These are phyloP conservation scores for Poeciliopsis presidionis DNA, from an alignment of 2,797 vertebrate genomes.

Conservation along the genomic window DNA sequence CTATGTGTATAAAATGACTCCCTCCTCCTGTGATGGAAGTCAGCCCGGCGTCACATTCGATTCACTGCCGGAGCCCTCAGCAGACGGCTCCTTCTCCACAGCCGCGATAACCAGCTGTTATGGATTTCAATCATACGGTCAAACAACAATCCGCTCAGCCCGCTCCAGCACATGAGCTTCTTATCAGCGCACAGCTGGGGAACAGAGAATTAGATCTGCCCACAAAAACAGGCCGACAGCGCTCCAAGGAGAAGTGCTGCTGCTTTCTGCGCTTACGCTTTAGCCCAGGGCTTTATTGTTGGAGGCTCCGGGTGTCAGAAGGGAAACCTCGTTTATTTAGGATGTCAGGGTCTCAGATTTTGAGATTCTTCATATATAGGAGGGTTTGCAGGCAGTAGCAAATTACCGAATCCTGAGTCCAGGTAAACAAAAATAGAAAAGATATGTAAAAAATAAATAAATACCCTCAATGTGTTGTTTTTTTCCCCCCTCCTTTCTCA, in stretches of 20 bases:
- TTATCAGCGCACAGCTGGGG: slow-evolving; percentile 63
- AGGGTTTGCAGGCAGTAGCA: neutral
- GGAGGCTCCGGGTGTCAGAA: neutral
- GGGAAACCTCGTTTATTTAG: neutral
- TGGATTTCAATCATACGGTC: slow-evolving; percentile 51
- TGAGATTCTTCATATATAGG: neutral
- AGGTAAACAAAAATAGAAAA: neutral
- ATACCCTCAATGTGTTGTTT: neutral
- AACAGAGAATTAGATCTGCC: slow-evolving; percentile 51
- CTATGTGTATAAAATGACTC: neutral
- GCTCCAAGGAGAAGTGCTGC: slow-evolving; percentile 40
- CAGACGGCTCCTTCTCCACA: slow-evolving; percentile 32
- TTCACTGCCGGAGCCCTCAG: slow-evolving; percentile 29
- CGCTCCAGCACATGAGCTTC: slow-evolving; percentile 67
- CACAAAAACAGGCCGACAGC: slow-evolving; percentile 41
- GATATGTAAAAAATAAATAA: too few species aligned
- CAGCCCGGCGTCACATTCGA: slow-evolving; percentile 35
- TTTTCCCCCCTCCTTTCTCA: neutral
- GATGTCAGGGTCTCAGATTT: neutral
- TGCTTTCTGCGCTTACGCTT: neutral
- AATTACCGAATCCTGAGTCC: neutral
- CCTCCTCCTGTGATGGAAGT: slow-evolving; percentile 30
- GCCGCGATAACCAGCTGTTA: slow-evolving; percentile 48
- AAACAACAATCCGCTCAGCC: slow-evolving; percentile 44
- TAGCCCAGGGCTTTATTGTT: neutral